Evolutionary conservation across 2,888 invertebrate genomes (phyloP).

Genomic region (Neelides folsomi): DNA sequence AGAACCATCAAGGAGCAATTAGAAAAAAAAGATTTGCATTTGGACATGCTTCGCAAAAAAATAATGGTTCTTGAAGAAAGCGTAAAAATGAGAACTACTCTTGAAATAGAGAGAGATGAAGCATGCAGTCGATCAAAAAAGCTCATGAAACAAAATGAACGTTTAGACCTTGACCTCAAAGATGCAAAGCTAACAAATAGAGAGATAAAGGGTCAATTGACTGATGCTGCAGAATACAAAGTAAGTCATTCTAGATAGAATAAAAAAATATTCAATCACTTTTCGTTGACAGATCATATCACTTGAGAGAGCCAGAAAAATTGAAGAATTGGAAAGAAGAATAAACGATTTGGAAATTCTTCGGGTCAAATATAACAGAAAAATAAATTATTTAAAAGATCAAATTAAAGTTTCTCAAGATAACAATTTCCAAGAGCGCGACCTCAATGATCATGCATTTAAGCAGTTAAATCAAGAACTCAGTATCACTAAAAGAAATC

Average conservation of each 20-base stretch:
- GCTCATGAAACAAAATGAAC: constrained; percentile 67
- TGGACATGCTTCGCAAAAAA: constrained; percentile 77
- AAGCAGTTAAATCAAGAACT: constrained; percentile 62
- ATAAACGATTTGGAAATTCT: constrained; percentile 67
- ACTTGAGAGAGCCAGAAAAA: constrained; percentile 65
- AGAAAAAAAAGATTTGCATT: constrained; percentile 77
- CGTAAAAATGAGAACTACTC: constrained; percentile 38
- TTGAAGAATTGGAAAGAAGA: constrained; percentile 68
- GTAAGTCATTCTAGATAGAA: constrained; percentile 38
- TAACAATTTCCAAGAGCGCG: constrained; percentile 42
- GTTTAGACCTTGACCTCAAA: constrained; percentile 60
- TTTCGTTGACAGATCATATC: constrained; percentile 53
- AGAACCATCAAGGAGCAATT: constrained; percentile 76
- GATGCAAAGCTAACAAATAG: constrained; percentile 70
- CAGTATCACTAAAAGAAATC: constrained; percentile 55
- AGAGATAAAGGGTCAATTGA: constrained; percentile 70
- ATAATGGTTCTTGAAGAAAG: constrained; percentile 68
- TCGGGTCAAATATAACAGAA: constrained; percentile 58
- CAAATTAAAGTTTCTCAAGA: constrained; percentile 39
- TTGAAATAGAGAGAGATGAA: constrained; percentile 31
- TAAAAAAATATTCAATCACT: not conserved
- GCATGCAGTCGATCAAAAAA: constrained; percentile 55
- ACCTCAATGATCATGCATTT: constrained; percentile 53
- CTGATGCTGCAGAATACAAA: constrained; percentile 76
- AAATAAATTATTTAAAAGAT: constrained; percentile 57